Evolutionary conservation across 2,888 invertebrate genomes (phyloP).

Genomic region (Euclidia mi): DNA sequence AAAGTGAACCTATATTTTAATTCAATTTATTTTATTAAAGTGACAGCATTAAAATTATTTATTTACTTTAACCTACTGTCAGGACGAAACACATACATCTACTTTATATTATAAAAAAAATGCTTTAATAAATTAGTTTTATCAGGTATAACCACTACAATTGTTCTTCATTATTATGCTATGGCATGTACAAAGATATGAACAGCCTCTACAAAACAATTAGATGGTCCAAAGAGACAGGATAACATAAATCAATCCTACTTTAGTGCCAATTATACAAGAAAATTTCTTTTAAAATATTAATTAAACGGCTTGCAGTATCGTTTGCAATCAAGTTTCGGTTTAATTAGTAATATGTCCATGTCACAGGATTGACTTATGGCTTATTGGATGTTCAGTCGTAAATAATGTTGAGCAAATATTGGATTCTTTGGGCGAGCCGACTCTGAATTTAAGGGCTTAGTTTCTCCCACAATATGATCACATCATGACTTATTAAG

Average conservation of each 20-base stretch:
- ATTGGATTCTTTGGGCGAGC: slow-evolving; percentile 48
- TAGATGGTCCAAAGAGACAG: slow-evolving; percentile 6
- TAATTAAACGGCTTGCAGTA: slow-evolving; percentile 71
- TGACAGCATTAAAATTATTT: too few relatives aligned
- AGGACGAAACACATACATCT: too few relatives aligned
- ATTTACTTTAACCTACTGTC: too few relatives aligned
- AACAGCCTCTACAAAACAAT: slow-evolving; percentile 6
- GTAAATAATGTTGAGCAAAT: slow-evolving; percentile 55
- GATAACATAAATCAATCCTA: slow-evolving; percentile 64
- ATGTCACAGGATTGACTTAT: slow-evolving; percentile 76
- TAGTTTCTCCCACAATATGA: neutral
- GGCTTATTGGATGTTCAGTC: slow-evolving; percentile 69
- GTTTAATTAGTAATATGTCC: slow-evolving; percentile 78
- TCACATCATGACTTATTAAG: too few relatives aligned
- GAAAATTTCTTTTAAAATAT: slow-evolving; percentile 64
- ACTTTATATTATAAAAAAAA: too few relatives aligned
- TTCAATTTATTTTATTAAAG: too few relatives aligned
- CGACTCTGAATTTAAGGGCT: slow-evolving; percentile 15
- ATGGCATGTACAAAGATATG: too few relatives aligned
- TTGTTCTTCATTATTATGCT: too few relatives aligned
- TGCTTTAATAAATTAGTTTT: too few relatives aligned
- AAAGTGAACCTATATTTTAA: too few relatives aligned
- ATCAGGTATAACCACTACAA: too few relatives aligned
- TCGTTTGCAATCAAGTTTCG: slow-evolving; percentile 70
- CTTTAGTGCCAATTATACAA: slow-evolving; percentile 67